These are phyloP conservation scores for Dermatemys mawii DNA, from an alignment of 2,113 vertebrate genomes.

Conservation along the genomic window DNA sequence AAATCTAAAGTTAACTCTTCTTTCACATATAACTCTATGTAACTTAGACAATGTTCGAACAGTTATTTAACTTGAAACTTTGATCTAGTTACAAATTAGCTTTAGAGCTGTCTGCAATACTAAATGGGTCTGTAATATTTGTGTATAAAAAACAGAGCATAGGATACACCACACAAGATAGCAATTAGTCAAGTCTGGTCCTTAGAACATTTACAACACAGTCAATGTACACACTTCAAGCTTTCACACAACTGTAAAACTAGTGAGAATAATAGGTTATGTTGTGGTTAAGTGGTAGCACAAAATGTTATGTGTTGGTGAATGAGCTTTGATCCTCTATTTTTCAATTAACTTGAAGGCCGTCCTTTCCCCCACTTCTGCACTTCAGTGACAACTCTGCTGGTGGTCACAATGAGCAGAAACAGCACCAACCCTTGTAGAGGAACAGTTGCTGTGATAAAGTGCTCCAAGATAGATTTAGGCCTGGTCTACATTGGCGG, in stretches of 20 bases:
- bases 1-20: background rate
- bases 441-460: background rate
- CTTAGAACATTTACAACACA: background rate
- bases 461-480: background rate
- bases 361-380: background rate
- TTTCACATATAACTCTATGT: constrained; percentile 12
- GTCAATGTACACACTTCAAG: too few relatives aligned
- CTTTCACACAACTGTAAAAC: too few relatives aligned
- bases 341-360: background rate
- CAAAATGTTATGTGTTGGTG: background rate
- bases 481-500: too few relatives aligned
- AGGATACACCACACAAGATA: background rate
- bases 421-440: background rate
- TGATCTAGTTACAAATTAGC: background rate
- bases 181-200: background rate
- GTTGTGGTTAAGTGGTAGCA: background rate
- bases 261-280: too few relatives aligned
- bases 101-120: background rate
- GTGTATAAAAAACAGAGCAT: background rate
- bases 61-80: background rate
- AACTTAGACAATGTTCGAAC: background rate
- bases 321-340: background rate
- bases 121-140: background rate
- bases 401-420: background rate
- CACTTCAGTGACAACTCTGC: background rate